phyloP scores from a whole-genome alignment of 2,797 vertebrate species.

The Paedocypris micromegethes region DNA sequence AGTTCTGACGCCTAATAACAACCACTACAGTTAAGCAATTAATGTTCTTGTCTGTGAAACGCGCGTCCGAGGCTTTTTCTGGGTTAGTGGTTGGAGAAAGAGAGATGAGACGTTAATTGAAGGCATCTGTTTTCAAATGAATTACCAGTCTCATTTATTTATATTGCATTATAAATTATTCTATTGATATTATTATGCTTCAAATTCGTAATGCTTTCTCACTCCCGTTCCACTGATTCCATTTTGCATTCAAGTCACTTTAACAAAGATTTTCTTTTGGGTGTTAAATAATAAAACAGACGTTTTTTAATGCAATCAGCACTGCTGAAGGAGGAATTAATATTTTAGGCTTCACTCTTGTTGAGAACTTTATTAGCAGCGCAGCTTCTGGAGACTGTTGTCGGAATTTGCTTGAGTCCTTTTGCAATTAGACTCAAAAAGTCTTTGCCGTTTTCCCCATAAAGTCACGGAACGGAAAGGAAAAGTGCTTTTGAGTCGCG shows the following conservation, averaged over 20 bases:
- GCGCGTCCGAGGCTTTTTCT: conserved; percentile 38
- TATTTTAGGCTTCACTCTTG: conserved; percentile 67
- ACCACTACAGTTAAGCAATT: conserved; percentile 49
- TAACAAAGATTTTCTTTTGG: conserved; percentile 79
- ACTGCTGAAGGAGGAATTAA: conserved; percentile 64
- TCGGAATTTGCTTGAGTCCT: conserved; percentile 61
- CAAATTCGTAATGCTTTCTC: conserved; percentile 72
- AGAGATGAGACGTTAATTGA: conserved; percentile 67
- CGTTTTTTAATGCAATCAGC: conserved; percentile 76
- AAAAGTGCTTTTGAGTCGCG: conserved; percentile 56
- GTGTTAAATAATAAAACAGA: conserved; percentile 77
- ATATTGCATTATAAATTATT: conserved; percentile 77
- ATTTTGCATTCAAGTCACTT: conserved; percentile 76
- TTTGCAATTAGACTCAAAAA: conserved; percentile 42
- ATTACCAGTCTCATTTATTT: conserved; percentile 79
- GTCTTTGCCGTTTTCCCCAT: conserved; percentile 54
- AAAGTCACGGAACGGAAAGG: conserved; percentile 12
- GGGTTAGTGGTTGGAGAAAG: conserved; percentile 54
- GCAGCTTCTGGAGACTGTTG: conserved; percentile 54
- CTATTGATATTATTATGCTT: conserved; percentile 79
- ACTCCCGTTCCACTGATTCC: conserved; percentile 67
- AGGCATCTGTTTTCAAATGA: conserved; percentile 71
- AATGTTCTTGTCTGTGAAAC: conserved; percentile 65
- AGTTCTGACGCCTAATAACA: conserved; percentile 53
- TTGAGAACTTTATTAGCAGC: conserved; percentile 60